Base-by-base conservation (phyloP, 2,797 vertebrate species). In the Apogon hyalosoma region DNA sequence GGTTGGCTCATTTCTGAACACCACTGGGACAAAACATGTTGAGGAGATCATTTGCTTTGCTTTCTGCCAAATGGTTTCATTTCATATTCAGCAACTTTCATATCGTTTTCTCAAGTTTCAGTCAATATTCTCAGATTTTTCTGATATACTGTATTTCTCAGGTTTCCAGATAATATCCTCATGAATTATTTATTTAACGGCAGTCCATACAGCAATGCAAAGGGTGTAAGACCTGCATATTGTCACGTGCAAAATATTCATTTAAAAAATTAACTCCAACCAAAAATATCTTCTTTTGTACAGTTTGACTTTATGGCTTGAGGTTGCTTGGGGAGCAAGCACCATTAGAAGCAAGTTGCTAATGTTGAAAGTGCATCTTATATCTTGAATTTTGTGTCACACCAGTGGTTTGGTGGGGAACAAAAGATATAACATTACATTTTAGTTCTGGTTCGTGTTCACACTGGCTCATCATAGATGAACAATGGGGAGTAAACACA, bases 161-260 rank as follows among this genome's bases (percentile, higher is more conserved):
- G 15, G 19, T 38, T 48, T 51, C 52, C 10, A 33, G 41, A 53
- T 45, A 57, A 53, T 33, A 59, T 59, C 42, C 16, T 16, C 33
- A 18, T 58, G 56, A 58, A 58, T 58, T 58, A 46, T 58, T 58
- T 58, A 58, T 24, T 31, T 33, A 33, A 36, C 11, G 5, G 31
- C 56, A 46, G 39, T 47, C 45, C 18, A 47, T 47, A 47, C 45
- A 47, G 45, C 11, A 19, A 5, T 13, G 41, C 41, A 42, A 19
- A 21, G 45, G 15, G n/a, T 46, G 43, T 24, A 57, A 14, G 19
- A 13, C 8, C 24, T n/a, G 4, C 11, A 41, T 57, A 42, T 31
- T 40, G 46, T 46, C 3, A 8, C 31, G 36, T 36, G 36, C 33
- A 36, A 57, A 33, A 24, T 15, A 16, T 9, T 45, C 5, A 7